Base-by-base conservation (phyloP, 1,140 invertebrate genomes). In the Goniozus legneri region DNA sequence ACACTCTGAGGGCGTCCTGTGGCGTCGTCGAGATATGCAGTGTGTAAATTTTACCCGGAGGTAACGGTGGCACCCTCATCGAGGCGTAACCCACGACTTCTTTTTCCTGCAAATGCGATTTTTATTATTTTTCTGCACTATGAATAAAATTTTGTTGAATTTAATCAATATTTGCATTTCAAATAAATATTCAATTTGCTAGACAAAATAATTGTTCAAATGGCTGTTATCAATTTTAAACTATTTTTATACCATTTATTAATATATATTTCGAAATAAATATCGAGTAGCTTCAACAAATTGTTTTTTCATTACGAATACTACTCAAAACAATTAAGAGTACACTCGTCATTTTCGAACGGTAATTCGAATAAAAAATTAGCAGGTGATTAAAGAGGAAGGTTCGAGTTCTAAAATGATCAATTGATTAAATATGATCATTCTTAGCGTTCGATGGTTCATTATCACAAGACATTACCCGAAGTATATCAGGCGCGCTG, bases 21-120 rank as follows among this genome's bases (percentile, higher is more conserved):
- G 61, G 56, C 24, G 65, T 68, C 0, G 69, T 56, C 1, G 68
- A 69, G 48, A 76, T 63, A 40, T 71, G 67, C 8, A 76, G 53
- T 2, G 56, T 70, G 43, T 73, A 76, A 30, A 51, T 55, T 40
- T 68, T 73, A 1, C 72, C 71, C 15, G 60, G 31, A 8, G 69
- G 60, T 43, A 76, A 50, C 7, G 68, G 47, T 20, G 72, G 71
- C 20, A 66, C 70, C 42, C 60, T 60, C 8, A 73, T 51, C 10
- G 64, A 65, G 16, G 69, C 67, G 16, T 71, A 59, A 13, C 68
- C 69, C 13, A 64, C 54, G n/a, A 75, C 66, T 51, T 71, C 65
- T 52, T 65, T 62, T 46, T 71, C 69, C 67, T 73, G 27, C 12
- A 33, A 39, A 39, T 36, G 22, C 18, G 40, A 31, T 40, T 14